Percentiles rank a stretch among this genome's conserved stretches.
Evolutionary conservation across 2,797 vertebrate species (phyloP).

Genomic region (Salarias fasciatus): DNA sequence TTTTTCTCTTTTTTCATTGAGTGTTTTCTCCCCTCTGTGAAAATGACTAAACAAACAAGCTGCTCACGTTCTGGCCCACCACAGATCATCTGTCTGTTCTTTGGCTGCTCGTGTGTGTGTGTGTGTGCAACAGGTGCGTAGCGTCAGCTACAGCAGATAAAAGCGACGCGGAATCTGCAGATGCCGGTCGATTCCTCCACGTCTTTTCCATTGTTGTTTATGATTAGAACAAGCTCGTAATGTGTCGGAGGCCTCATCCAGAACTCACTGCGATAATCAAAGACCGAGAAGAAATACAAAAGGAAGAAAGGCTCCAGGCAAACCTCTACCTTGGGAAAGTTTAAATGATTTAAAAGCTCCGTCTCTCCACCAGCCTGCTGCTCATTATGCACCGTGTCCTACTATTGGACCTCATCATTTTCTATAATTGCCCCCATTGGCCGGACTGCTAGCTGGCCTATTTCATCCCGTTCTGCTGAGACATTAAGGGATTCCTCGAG

Average conservation of each 20-base stretch:
- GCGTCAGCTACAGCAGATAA: constrained; percentile 10
- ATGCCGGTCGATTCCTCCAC: neutral
- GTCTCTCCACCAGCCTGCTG: constrained; percentile 17
- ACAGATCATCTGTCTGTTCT: constrained; percentile 29
- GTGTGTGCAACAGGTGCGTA: constrained; percentile 39
- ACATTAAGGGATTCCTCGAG: constrained; percentile 71
- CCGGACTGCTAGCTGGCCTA: constrained; percentile 52
- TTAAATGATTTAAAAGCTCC: constrained; percentile 66
- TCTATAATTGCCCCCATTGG: constrained; percentile 71
- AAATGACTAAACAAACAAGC: constrained; percentile 31
- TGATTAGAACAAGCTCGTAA: constrained; percentile 7
- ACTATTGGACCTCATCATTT: constrained; percentile 72
- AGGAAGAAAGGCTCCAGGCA: constrained; percentile 24
- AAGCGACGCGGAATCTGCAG: constrained; percentile 24
- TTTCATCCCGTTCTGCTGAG: constrained; percentile 66
- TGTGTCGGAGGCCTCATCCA: neutral
- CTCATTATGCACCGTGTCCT: constrained; percentile 60
- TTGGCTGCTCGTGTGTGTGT: constrained; percentile 11
- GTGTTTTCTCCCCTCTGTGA: constrained; percentile 10
- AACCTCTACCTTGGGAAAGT: constrained; percentile 54
- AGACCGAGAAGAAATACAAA: constrained; percentile 6
- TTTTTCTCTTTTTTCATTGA: constrained; percentile 9
- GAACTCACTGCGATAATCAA: constrained; percentile 23
- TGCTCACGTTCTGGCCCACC: constrained; percentile 10
- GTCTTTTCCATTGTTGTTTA: constrained; percentile 7